Evolutionary conservation across 2,797 vertebrate genomes (phyloP).

Genomic region (Sebastes goodei): DNA sequence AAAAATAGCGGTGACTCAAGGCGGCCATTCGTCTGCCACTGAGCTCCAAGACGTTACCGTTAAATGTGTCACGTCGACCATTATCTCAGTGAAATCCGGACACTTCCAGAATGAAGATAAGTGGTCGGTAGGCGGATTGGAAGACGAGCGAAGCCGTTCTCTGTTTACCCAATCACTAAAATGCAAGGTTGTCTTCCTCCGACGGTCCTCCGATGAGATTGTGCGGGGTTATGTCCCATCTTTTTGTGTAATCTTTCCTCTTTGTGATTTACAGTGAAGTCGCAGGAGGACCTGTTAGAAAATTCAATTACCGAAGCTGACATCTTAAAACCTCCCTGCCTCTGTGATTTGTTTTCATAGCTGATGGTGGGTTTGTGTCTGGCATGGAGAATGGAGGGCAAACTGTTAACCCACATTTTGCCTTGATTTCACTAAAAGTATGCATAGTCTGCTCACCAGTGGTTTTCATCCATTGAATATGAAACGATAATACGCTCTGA

Average conservation of each 20-base stretch:
- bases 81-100: conserved; percentile 12
- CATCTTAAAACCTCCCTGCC: conserved; percentile 6
- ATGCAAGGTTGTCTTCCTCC: conserved; percentile 1
- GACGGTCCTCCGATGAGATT: background rate
- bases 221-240: background rate
- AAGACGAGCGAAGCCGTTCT: background rate
- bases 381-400: background rate
- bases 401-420: background rate
- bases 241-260: background rate
- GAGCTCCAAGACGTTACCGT: background rate
- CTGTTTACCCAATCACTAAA: conserved; percentile 5
- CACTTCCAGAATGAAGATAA: conserved; percentile 13
- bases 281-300: background rate
- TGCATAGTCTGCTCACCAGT: background rate
- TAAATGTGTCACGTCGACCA: conserved; percentile 11
- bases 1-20: background rate
- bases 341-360: conserved; percentile 19
- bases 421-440: background rate
- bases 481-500: background rate
- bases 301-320: conserved; percentile 38
- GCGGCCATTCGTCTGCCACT: background rate
- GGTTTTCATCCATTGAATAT: background rate
- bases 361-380: conserved; percentile 1
- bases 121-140: background rate
- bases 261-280: conserved; percentile 4